phyloP scores from a whole-genome alignment of 2,113 vertebrate species.

The Prionailurus viverrinus region DNA sequence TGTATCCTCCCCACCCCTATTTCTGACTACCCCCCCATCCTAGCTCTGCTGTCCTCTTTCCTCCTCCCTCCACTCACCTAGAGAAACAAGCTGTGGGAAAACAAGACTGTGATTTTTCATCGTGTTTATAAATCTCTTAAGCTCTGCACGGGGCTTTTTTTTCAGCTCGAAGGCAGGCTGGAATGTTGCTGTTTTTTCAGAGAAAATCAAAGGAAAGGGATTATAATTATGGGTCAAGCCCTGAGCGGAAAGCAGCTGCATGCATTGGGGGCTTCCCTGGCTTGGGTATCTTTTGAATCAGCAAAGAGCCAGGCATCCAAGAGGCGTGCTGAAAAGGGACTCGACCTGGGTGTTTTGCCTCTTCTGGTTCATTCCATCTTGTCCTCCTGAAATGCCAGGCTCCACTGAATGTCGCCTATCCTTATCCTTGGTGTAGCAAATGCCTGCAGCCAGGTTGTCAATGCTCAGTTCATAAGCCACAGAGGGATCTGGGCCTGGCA shows the following conservation, averaged over 20 bases:
- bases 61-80: constrained; percentile 23
- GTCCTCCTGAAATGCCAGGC: background rate
- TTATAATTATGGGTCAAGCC: constrained; percentile 77
- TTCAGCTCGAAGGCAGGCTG: constrained; percentile 26
- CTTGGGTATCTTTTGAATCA: constrained; percentile 13
- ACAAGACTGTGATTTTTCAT: constrained; percentile 68
- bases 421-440: background rate
- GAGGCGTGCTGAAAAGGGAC: background rate
- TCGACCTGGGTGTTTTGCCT: background rate
- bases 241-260: constrained; percentile 7
- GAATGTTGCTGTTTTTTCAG: constrained; percentile 68
- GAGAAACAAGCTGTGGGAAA: constrained; percentile 54
- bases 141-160: constrained; percentile 45
- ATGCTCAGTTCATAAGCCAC: background rate
- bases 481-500: background rate
- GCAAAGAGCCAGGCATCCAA: constrained; percentile 18
- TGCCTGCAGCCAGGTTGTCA: background rate
- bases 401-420: background rate
- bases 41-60: background rate
- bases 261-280: constrained; percentile 1
- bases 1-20: background rate
- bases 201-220: constrained; percentile 79
- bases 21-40: background rate
- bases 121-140: constrained; percentile 79
- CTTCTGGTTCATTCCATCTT: background rate